Base-by-base conservation (phyloP, 1,140 invertebrate species). In the Euura saliciscinereae region DNA sequence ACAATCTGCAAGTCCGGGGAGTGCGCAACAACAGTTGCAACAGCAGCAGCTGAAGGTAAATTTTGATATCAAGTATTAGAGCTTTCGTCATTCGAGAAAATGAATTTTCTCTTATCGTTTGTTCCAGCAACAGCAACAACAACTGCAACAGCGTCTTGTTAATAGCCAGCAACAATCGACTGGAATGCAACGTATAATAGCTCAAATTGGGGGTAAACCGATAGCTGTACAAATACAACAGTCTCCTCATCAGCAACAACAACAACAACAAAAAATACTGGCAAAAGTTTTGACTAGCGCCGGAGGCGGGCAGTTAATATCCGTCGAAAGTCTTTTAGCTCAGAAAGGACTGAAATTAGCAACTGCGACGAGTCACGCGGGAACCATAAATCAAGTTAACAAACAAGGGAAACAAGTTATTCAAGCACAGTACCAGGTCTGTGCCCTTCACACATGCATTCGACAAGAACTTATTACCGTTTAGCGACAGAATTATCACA, bases 271-370 rank as follows among this genome's bases (percentile, higher is more conserved):
- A 43, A 86, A 88, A 43, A 86, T 91, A 64, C 80, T 91, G 2
- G 90, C 90, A 0, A 91, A 91, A 80, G 90, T 92, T 5, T 74
- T 91, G 7, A 91, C 90, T 1, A 91, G 90, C 76, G 85, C 88
- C 2, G 86, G 89, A 2, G 90, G 90, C 1, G 85, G 86, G 6
- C 91, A 93, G 72, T 87, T 93, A 4, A 91, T 93, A 7, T 92
- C 92, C 0, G 89, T 93, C n/a, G 92, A 93, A 78, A 91, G 89
- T 84, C 77, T 93, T 11, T 76, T 93, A 4, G 89, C 91, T 3
- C 91, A 92, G 75, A 90, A 90, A 72, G 89, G 90, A 73, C 69
- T 87, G 1, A 87, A 87, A 70, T 74, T 87, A 5, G 83, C 87
- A 0, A 84, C 84, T 0, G 76, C 84, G 0, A 70, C 84, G 7